Evolutionary conservation across 2,888 invertebrate species (phyloP).

Genomic region (Drosophila borborema): DNA sequence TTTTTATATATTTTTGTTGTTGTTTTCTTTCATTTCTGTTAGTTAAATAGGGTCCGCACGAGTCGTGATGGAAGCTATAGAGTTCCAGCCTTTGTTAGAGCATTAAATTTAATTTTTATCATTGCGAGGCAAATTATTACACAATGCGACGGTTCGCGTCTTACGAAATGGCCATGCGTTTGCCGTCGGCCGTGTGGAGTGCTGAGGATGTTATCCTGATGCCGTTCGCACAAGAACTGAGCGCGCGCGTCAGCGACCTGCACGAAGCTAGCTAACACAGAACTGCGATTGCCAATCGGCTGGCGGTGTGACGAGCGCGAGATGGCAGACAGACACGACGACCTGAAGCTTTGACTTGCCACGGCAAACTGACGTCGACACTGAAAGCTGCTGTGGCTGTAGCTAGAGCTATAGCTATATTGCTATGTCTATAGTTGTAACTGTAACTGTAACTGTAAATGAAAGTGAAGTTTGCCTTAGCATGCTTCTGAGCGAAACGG

Average conservation of each 20-base stretch:
- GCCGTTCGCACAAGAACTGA: conserved; percentile 68
- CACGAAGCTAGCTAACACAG: conserved; percentile 39
- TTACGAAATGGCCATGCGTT: conserved; percentile 23
- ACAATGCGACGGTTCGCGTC: conserved; percentile 46
- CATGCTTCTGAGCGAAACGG: conserved; percentile 70
- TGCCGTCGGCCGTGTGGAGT: conserved; percentile 8
- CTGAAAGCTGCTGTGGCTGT: conserved; percentile 36
- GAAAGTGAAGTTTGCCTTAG: conserved; percentile 66
- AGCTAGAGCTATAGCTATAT: background rate
- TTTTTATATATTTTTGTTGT: background rate
- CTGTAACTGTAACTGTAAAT: conserved; percentile 47
- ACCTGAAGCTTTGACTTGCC: conserved; percentile 68
- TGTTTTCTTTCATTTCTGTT: background rate
- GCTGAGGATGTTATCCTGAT: conserved; percentile 26
- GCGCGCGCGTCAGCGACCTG: conserved; percentile 33
- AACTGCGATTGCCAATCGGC: conserved; percentile 21
- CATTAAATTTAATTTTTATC: conserved; percentile 45
- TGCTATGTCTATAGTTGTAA: background rate
- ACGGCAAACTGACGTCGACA: conserved; percentile 63
- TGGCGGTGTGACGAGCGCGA: conserved; percentile 19
- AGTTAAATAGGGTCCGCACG: conserved; percentile 13
- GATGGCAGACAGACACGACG: conserved; percentile 26
- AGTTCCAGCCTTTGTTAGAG: background rate
- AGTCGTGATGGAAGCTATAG: background rate
- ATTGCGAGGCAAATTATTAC: conserved; percentile 49